phyloP scores from a whole-genome alignment of 2,113 vertebrate genomes.

The Astur gentilis region DNA sequence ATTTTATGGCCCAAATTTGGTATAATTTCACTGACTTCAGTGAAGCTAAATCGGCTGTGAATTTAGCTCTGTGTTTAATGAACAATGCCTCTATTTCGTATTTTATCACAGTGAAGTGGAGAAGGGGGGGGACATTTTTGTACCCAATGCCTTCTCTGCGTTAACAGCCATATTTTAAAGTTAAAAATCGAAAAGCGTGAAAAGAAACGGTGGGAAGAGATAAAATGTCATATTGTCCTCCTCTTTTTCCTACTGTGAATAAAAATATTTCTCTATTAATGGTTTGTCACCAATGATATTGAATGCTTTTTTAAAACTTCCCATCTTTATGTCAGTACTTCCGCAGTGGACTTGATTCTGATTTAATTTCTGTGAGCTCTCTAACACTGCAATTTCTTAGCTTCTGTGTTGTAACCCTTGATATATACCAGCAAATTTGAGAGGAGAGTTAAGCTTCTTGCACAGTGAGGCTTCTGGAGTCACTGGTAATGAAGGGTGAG shows the following conservation, averaged over 20 bases:
- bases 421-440: constrained; percentile 15
- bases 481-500: background rate
- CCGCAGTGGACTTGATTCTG: background rate
- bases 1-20: background rate
- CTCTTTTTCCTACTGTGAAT: background rate
- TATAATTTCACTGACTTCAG: background rate
- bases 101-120: background rate
- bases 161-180: background rate
- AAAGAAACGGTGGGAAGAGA: background rate
- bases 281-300: background rate
- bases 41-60: background rate
- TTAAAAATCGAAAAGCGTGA: background rate
- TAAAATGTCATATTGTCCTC: background rate
- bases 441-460: constrained; percentile 6
- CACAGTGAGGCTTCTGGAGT: constrained; percentile 7
- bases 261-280: background rate
- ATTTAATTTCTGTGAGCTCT: background rate
- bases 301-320: background rate
- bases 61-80: background rate
- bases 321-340: background rate
- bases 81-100: background rate
- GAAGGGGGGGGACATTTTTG: background rate
- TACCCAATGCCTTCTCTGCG: background rate
- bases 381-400: background rate
- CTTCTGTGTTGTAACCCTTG: constrained; percentile 15